Base-by-base conservation (phyloP, 2,797 vertebrate species). In the Sylvia borin region DNA sequence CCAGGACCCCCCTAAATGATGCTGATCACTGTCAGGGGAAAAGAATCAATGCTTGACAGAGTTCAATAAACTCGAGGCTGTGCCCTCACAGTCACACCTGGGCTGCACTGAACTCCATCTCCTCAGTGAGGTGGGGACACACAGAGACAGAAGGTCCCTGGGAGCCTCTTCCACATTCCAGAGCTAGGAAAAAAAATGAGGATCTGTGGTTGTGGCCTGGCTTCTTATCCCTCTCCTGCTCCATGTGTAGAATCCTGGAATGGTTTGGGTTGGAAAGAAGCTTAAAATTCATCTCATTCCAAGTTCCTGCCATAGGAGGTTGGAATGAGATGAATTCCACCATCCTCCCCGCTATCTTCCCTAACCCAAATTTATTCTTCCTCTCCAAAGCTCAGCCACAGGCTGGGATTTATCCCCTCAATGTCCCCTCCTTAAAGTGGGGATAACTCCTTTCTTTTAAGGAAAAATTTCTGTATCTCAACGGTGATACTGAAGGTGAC, bases 301-400 rank as follows among this genome's bases (percentile, higher is more conserved):
- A 48, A 7, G 1, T 4, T 4, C 24, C 16, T 66, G 53, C 27
- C 36, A 19, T 3, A 14, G 14, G 11, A 45, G 54, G 18, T 36
- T 36, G 36, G 36, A 36, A 36, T 36, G 36, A 36, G 54, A 14
- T 40, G 58, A 0, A 10, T 86, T 0, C 26, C 74, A 22, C 20
- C 1, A 0, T 12, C 24, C 19, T n/a, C 5, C 36, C 43, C 10
- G 24, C 0, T 14, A 25, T 51, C 32, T 51, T 51, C 43, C 36
- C 60, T 20, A 24, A 53, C 8, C 8, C 48, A 3, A 16, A 19
- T 22, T 78, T 50, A 27, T 2, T 29, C 11, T 50, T 88, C 45
- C 19, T 81, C 16, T 57, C 55, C 58, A 21, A 55, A 86, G 6
- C 45, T 81, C 48, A 92, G 29, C 70, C 1, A 0, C 8, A 5